Percentiles rank a stretch among this genome's conserved stretches.
Conservation (phyloP, 2,113 vertebrate species). For the Turnix velox region DNA sequence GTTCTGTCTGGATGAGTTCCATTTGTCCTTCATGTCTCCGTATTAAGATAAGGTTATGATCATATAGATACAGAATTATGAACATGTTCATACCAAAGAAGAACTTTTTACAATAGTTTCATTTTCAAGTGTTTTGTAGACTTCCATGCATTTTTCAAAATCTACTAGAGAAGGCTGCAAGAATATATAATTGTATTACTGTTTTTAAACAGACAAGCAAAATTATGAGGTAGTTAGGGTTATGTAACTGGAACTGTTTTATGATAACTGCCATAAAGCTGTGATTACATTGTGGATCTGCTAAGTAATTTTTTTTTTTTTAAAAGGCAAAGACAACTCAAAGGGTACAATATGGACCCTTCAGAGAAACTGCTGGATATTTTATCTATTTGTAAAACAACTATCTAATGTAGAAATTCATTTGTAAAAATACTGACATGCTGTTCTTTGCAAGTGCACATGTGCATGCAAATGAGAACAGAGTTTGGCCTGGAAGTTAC, state of each 20-base stretch:
- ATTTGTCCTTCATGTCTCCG: background rate
- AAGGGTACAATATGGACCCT: background rate
- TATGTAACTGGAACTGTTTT: background rate
- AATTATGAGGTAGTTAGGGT: background rate
- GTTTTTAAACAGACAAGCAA: background rate
- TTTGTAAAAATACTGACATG: background rate
- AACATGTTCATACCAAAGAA: background rate
- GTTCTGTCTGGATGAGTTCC: background rate
- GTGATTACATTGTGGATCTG: background rate
- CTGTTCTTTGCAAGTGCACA: background rate
- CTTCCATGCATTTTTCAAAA: fast-evolving
- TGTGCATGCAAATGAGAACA: background rate
- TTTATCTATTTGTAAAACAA: background rate
- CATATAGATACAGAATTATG: background rate
- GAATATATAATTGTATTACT: background rate
- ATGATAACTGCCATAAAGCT: background rate
- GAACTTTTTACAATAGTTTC: background rate
- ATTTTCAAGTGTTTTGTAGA: background rate
- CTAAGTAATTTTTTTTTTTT: background rate
- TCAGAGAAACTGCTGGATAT: background rate
- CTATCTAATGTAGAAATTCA: background rate
- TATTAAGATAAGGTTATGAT: background rate
- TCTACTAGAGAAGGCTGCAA: background rate
- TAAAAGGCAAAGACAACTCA: background rate
- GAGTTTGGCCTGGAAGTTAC: background rate